Evolutionary conservation across 2,888 invertebrate species (phyloP), one percentile per base, ranked within the genome.

Genomic region (Thereva unica): DNA sequence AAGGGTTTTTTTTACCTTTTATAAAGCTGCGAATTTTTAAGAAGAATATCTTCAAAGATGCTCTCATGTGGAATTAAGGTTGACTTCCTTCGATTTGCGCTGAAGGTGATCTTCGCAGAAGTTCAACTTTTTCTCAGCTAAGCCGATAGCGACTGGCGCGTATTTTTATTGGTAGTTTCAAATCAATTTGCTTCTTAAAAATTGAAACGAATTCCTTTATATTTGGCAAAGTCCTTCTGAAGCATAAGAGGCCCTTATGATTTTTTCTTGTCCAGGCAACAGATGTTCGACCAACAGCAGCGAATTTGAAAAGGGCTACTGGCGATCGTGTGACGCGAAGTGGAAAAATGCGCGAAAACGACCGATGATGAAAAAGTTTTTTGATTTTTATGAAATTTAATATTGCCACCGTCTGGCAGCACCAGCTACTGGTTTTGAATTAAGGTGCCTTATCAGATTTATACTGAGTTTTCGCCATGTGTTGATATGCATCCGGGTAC

Each of bases 1-100:
- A 66, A 37, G 64, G 52, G 64, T 67, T 59, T 55, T 66, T 69
- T 68, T 69, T 61, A 65, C 52, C 50, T 66, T n/a, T 12, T 12
- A 49, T 37, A 37, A 59, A 59, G 37, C 23, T 10, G 40, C 10
- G 35, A 7, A 7, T 12, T 52, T 9, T 1, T 9, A 49, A 10
- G 49, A 49, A 23, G 23, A 23, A 23, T 23, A 23, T 23, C 23
- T 23, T 23, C 23, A 23, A 23, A 23, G 23, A 23, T 23, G 53
- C 38, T 38, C 53, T 12, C 34, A 10, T 10, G 38, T 6, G 53
- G 53, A 53, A 53, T 53, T 10, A 53, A 38, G 37, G 37, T 53
- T 9, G 53, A 38, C 53, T 37, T 10, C 35, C 52, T 53, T 10
- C 53, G 9, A n/a, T 37, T 38, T 37, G n/a, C 53, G 6, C 35